These are phyloP conservation scores for Palythoa grandis DNA, from an alignment of 92 coral and sea anemone genomes.

Conservation along the genomic window DNA sequence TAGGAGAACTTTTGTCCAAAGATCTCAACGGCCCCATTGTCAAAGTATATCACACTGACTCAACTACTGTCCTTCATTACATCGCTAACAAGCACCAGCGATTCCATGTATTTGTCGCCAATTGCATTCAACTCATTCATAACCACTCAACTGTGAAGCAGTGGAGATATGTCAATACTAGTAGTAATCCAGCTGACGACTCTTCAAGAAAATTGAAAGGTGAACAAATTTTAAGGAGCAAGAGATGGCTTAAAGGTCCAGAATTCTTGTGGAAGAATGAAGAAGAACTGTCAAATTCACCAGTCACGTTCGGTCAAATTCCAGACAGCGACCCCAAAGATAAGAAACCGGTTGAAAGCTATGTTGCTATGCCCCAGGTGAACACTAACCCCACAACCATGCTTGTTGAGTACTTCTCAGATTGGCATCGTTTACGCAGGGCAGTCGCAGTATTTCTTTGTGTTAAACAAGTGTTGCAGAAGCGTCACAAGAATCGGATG, in stretches of 20 bases:
- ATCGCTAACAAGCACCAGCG: slow-evolving; percentile 36
- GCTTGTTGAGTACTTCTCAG: slow-evolving; percentile 41
- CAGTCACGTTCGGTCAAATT: slow-evolving; percentile 7
- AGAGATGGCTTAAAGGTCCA: slow-evolving; percentile 46
- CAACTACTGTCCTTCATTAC: slow-evolving; percentile 18
- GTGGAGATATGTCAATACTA: slow-evolving; percentile 31
- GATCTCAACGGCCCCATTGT: slow-evolving; percentile 4
- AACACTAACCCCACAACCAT: not conserved
- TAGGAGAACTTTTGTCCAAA: slow-evolving; percentile 19
- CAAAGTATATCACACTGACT: not conserved
- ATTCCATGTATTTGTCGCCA: slow-evolving; percentile 53
- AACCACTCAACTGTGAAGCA: slow-evolving; percentile 26
- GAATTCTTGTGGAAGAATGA: slow-evolving; percentile 41
- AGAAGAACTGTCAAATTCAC: slow-evolving; percentile 19
- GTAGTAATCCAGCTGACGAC: slow-evolving; percentile 37
- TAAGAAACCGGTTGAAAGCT: not conserved
- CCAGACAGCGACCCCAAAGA: slow-evolving; percentile 33
- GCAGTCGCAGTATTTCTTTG: slow-evolving; percentile 60
- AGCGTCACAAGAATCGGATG: slow-evolving; percentile 35
- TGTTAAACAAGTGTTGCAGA: slow-evolving; percentile 43
- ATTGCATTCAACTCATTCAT: slow-evolving; percentile 38
- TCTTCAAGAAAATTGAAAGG: slow-evolving; percentile 46
- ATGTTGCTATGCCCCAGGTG: not conserved
- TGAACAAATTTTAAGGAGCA: not conserved
- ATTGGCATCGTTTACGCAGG: slow-evolving; percentile 55